Percentiles rank a stretch among this genome's conserved stretches.
Evolutionary conservation across 1,140 invertebrate genomes (phyloP).

Genomic region (Dreissena polymorpha): DNA sequence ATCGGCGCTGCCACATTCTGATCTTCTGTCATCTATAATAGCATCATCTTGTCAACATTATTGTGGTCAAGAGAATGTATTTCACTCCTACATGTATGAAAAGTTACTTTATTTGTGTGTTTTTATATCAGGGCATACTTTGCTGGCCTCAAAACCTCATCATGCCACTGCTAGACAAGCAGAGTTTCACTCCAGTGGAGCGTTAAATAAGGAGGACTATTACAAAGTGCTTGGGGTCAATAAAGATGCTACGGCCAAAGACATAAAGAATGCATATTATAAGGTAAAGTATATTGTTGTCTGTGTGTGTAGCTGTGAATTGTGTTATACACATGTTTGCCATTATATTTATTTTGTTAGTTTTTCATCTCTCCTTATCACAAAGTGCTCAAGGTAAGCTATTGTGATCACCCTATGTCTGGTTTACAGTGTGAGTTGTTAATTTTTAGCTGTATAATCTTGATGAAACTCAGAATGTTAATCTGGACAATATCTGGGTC

Average conservation of each 20-base stretch:
- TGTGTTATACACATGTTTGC: neutral
- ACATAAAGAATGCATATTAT: conserved; percentile 99
- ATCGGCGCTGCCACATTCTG: no score
- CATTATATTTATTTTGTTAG: neutral
- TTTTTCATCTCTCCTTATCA: neutral
- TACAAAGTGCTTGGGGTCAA: conserved; percentile 97
- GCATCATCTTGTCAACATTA: neutral
- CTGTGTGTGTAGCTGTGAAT: neutral
- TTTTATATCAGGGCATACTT: neutral
- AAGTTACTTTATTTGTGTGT: neutral
- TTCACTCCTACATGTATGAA: neutral
- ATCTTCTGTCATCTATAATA: neutral
- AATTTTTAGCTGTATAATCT: no score
- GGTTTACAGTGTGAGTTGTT: no score
- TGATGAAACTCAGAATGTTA: no score
- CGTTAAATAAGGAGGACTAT: conserved; percentile 87
- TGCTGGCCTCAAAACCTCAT: neutral
- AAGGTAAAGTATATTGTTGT: conserved; percentile 80
- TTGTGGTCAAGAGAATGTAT: neutral
- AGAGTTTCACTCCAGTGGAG: conserved; percentile 53
- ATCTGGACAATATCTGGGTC: no score
- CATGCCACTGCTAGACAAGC: neutral
- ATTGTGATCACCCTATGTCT: no score
- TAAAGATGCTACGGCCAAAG: conserved; percentile 93
- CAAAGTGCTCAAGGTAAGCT: no score